Evolutionary conservation across 2,888 invertebrate genomes (phyloP).

Genomic region (Athalia circularis): DNA sequence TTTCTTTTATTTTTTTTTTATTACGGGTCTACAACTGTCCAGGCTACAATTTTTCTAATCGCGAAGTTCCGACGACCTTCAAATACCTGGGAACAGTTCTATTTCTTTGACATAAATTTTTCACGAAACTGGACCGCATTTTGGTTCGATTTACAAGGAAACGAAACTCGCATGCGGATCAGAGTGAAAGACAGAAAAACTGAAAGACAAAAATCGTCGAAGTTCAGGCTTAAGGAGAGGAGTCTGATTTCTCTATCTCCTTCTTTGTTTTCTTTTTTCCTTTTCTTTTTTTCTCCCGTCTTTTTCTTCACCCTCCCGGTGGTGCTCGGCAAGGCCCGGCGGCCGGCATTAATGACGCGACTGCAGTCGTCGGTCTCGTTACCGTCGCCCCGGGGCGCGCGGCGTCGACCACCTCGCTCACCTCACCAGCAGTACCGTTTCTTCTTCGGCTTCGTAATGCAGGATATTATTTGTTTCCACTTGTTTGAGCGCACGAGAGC

Average conservation of each 20-base stretch:
- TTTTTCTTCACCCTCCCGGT: constrained; percentile 19
- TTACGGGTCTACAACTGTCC: too few relatives aligned
- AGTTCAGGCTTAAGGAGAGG: background rate
- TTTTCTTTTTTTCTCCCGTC: background rate
- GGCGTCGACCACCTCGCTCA: constrained; percentile 44
- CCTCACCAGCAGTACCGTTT: background rate
- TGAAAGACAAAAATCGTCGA: constrained; percentile 30
- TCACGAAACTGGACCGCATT: too few relatives aligned
- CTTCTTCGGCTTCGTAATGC: constrained; percentile 59
- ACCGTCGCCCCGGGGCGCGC: constrained; percentile 62
- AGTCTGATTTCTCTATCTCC: background rate
- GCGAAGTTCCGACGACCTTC: too few relatives aligned
- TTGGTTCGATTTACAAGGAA: too few relatives aligned
- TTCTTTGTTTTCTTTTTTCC: background rate
- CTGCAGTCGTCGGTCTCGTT: constrained; percentile 65
- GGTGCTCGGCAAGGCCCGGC: constrained; percentile 54
- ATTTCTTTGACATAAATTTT: too few relatives aligned
- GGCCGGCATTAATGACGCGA: constrained; percentile 68
- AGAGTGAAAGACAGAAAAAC: background rate
- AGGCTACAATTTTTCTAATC: too few relatives aligned
- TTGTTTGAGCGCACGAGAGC: constrained; percentile 67
- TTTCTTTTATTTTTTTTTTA: too few relatives aligned
- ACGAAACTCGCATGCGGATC: too few relatives aligned
- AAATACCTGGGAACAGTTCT: too few relatives aligned
- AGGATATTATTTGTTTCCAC: constrained; percentile 73